Percentiles rank a stretch among this genome's conserved stretches.
Conservation (phyloP, 2,113 vertebrate genomes). For the Macroglossus sobrinus region DNA sequence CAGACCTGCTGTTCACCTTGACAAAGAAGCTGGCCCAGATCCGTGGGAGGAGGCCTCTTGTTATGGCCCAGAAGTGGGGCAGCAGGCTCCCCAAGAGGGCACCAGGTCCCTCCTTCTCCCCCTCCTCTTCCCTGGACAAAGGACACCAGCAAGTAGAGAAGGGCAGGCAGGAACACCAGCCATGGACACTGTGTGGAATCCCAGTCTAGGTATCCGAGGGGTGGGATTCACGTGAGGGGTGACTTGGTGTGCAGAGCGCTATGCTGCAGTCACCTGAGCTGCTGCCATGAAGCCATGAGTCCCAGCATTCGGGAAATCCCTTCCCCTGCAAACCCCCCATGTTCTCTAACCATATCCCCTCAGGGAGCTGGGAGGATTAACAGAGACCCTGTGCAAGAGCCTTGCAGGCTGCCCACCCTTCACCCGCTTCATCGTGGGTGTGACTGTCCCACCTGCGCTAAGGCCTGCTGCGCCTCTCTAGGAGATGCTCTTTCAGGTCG, state of each 20-base stretch:
- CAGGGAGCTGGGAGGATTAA: not conserved
- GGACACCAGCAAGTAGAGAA: not conserved
- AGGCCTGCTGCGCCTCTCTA: not conserved
- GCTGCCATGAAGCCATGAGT: not conserved
- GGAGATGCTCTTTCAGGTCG: not conserved
- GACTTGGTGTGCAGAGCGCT: not conserved
- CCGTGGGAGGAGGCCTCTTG: not conserved
- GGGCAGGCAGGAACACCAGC: too few species aligned
- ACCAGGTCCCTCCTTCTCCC: not conserved
- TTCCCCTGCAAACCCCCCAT: not conserved
- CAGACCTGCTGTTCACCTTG: not conserved
- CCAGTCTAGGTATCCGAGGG: not conserved
- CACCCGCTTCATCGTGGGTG: fast-evolving
- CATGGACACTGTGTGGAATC: not conserved
- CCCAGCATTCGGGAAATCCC: not conserved
- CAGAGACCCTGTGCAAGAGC: not conserved
- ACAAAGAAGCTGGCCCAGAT: not conserved
- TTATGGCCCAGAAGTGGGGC: not conserved
- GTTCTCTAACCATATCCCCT: not conserved
- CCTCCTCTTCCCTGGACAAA: too few species aligned
- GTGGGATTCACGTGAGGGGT: not conserved
- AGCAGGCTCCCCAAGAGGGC: not conserved
- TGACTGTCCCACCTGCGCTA: not conserved
- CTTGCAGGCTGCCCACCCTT: not conserved
- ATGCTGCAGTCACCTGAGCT: fast-evolving